phyloP scores from a whole-genome alignment of 2,797 vertebrate species.

The Brachyrhaphis roseni region DNA sequence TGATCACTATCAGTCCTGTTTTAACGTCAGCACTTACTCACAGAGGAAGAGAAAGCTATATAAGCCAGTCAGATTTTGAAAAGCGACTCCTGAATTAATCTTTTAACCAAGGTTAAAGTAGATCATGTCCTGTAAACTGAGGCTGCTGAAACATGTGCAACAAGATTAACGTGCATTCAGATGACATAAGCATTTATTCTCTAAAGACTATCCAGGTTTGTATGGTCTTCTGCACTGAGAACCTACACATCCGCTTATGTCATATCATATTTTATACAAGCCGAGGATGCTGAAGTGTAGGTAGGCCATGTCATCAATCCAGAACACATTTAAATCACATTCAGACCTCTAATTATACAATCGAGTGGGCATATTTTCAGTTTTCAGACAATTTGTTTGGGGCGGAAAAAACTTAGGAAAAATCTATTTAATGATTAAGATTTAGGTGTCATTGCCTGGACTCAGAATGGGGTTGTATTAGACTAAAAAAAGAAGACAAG shows the following conservation, averaged over 20 bases:
- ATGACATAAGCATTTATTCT: not conserved
- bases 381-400: not conserved
- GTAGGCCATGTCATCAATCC: not conserved
- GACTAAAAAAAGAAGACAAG: not conserved
- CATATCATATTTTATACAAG: not conserved
- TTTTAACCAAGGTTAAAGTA: not conserved
- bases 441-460: not conserved
- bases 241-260: not conserved
- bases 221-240: not conserved
- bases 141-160: not conserved
- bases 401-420: not conserved
- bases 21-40: constrained; percentile 1
- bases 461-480: not conserved
- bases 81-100: not conserved
- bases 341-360: too few species aligned
- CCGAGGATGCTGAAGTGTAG: not conserved
- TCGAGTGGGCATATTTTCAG: not conserved
- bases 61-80: not conserved
- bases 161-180: not conserved
- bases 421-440: not conserved
- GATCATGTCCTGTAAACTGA: not conserved
- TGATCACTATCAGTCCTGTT: constrained; percentile 61
- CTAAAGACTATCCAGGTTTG: not conserved
- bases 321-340: not conserved
- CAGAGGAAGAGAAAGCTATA: constrained; percentile 5